Conservation (phyloP, 2,888 invertebrate genomes). For the Falcaria lacertinaria region DNA sequence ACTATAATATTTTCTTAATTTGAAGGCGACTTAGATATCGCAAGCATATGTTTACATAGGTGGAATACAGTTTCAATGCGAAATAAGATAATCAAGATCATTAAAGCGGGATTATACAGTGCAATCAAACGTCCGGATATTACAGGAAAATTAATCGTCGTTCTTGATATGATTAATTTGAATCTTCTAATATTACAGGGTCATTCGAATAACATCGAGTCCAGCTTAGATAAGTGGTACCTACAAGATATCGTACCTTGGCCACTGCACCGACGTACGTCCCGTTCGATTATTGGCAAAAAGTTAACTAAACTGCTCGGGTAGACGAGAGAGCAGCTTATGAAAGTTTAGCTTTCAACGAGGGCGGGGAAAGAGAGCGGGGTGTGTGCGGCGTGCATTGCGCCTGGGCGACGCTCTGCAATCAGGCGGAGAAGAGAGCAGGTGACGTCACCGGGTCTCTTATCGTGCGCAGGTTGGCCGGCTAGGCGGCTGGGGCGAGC, state of each 20-base stretch:
- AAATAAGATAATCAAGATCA: no score
- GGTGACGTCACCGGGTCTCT: constrained; percentile 32
- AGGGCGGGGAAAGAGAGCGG: constrained; percentile 13
- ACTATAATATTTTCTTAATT: no score
- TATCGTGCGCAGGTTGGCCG: constrained; percentile 33
- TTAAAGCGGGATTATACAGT: no score
- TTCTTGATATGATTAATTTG: background rate
- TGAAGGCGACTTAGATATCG: no score
- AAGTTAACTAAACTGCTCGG: constrained; percentile 1
- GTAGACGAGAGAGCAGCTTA: constrained; percentile 7
- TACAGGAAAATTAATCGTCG: no score
- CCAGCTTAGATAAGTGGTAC: background rate
- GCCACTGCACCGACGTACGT: background rate
- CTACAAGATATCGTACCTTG: background rate
- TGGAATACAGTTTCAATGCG: no score
- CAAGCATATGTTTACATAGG: no score
- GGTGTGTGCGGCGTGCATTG: constrained; percentile 10
- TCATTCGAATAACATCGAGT: background rate
- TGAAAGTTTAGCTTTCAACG: constrained; percentile 16
- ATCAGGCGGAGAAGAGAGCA: constrained; percentile 4
- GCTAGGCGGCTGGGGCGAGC: constrained; percentile 22
- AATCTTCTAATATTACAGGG: background rate
- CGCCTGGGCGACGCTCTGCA: no score
- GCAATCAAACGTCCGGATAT: no score
- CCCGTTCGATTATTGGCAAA: background rate